Conservation (phyloP, 2,888 invertebrate genomes). For the Apomyelois bistriatella region DNA sequence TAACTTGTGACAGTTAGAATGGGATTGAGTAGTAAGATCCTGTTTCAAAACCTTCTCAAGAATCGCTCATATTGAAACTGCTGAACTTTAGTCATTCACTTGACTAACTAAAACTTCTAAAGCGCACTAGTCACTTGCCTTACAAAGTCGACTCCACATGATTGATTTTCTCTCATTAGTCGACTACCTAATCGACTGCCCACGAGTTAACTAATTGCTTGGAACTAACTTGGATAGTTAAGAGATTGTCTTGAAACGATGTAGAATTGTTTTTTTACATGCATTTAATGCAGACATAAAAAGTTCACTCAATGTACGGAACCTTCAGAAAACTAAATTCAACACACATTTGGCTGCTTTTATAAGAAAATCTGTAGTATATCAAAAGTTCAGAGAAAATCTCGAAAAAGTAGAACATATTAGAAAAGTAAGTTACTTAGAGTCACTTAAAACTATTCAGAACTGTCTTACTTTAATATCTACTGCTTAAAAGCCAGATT, state of each 20-base stretch:
- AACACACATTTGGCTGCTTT: too few relatives aligned
- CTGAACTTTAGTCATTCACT: neutral
- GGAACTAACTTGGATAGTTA: slow-evolving; percentile 1
- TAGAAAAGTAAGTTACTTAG: neutral
- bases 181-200: slow-evolving; percentile 11
- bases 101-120: neutral
- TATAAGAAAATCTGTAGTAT: too few relatives aligned
- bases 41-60: too few relatives aligned
- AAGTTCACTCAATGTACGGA: too few relatives aligned
- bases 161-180: slow-evolving; percentile 14
- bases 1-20: too few relatives aligned
- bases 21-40: too few relatives aligned
- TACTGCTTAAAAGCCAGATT: neutral
- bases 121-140: neutral
- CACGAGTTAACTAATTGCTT: slow-evolving; percentile 6
- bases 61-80: too few relatives aligned
- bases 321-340: too few relatives aligned
- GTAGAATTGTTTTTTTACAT: neutral
- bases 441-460: neutral
- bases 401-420: neutral
- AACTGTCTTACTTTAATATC: neutral
- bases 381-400: neutral
- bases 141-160: slow-evolving; percentile 6
- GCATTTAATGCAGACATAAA: too few relatives aligned
- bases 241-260: neutral